Evolutionary conservation across 2,113 vertebrate species (phyloP).

Genomic region (Dasypus novemcinctus): DNA sequence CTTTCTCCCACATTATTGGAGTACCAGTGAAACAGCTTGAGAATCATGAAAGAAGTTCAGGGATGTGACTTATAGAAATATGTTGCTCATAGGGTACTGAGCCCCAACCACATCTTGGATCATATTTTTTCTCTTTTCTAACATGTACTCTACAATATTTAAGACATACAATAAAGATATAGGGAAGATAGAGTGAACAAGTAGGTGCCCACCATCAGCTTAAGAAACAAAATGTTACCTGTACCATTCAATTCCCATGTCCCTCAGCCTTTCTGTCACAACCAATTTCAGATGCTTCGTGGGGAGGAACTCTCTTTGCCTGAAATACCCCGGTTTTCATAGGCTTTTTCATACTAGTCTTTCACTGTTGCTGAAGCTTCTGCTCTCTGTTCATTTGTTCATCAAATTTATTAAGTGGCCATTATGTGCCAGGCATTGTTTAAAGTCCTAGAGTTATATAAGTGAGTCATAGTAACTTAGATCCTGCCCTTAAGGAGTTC

Average conservation of each 20-base stretch:
- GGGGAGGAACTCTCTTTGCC: neutral
- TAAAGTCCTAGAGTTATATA: neutral
- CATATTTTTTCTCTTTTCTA: neutral
- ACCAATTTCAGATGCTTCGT: neutral
- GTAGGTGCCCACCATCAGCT: neutral
- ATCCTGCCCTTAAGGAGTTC: neutral
- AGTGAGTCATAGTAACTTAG: neutral
- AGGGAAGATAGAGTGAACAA: neutral
- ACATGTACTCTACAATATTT: neutral
- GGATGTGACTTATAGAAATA: neutral
- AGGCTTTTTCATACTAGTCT: neutral
- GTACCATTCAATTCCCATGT: neutral
- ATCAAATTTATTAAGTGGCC: neutral
- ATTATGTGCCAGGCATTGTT: neutral
- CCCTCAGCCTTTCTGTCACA: neutral
- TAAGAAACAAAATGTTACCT: neutral
- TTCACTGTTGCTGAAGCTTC: conserved; percentile 10
- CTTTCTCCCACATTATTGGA: neutral
- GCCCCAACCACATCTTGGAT: neutral
- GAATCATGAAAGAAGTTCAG: neutral
- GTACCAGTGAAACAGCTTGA: neutral
- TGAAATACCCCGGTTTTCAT: conserved; percentile 3
- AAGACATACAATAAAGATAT: neutral
- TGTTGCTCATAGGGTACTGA: neutral
- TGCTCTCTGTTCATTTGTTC: neutral